Evolutionary conservation across 1,140 invertebrate species (phyloP), one percentile per base, ranked within the genome.

Genomic region (Dreissena rostriformis): DNA sequence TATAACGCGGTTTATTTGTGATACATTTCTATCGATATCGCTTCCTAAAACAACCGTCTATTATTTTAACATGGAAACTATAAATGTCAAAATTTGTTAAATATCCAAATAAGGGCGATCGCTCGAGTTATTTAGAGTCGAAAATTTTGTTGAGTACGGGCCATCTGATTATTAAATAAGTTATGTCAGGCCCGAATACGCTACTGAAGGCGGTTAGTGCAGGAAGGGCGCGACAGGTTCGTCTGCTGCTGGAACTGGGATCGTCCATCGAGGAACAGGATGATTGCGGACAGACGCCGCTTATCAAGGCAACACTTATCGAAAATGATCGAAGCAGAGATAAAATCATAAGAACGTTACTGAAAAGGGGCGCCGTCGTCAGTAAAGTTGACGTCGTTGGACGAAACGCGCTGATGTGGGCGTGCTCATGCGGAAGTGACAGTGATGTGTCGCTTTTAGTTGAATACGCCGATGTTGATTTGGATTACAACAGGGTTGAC

Each of bases 271-370:
- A 87, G 26, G 81, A 84, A 17, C n/a, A 71, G 10, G 88, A 88
- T n/a, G 88, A 88, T n/a, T 87, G 82, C 57, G 88, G 88, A 78
- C 88, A 88, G 74, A 88, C 88, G 15, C 51, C 88, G 7, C 57
- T 88, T 1, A 88, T 87, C 28, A 72, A 82, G 26, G 71, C 86
- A 15, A 70, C 86, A 28, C 77, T 88, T 61, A 22, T 88, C 5
- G 88, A 84, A 22, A 70, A 87, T 57, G 85, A 85, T 26, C 61
- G 65, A 55, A 85, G 66, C 29, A 77, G 88, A 22, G 79, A 84
- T 26, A 86, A 84, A 72, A 87, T 88, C 26, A 39, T 87, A 28
- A 72, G 68, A 71, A 84, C 84, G 28, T 29, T 88, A 22, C 57
- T 88, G 10, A 73, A 82, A 68, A 63, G 73, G 24, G 86, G 84